Evolutionary conservation across 2,113 vertebrate species (phyloP).

Genomic region (Cromileptes altivelis): DNA sequence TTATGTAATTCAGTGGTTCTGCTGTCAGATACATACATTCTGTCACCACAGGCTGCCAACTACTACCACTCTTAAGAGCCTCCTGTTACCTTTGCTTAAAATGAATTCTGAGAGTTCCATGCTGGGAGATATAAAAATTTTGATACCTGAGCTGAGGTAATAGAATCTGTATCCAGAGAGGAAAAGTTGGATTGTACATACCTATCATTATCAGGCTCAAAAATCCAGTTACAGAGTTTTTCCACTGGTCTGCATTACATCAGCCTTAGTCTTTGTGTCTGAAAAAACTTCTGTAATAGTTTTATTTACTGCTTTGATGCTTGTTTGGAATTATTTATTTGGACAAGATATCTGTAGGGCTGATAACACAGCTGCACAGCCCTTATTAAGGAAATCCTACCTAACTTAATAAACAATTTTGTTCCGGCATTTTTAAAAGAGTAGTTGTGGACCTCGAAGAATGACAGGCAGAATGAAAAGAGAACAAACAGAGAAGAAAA

Average conservation of each 20-base stretch:
- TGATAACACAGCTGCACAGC: no score
- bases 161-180: background rate
- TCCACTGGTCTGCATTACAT: background rate
- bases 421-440: background rate
- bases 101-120: background rate
- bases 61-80: background rate
- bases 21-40: background rate
- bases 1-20: background rate
- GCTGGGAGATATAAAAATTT: background rate
- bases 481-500: slow-evolving; percentile 18
- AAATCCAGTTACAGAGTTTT: background rate
- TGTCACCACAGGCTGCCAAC: background rate
- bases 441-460: background rate
- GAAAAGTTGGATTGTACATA: background rate
- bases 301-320: background rate
- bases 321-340: background rate
- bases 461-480: background rate
- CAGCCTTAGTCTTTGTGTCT: background rate
- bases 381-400: background rate
- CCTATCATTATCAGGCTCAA: background rate
- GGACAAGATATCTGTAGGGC: no score
- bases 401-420: background rate
- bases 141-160: background rate
- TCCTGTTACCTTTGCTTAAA: background rate
- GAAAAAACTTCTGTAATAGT: background rate